A percentile compares a stretch with the other conserved stretches of the same genome.
phyloP scores from a whole-genome alignment of 2,797 vertebrate species.

The Parotocinclus haroldoi region DNA sequence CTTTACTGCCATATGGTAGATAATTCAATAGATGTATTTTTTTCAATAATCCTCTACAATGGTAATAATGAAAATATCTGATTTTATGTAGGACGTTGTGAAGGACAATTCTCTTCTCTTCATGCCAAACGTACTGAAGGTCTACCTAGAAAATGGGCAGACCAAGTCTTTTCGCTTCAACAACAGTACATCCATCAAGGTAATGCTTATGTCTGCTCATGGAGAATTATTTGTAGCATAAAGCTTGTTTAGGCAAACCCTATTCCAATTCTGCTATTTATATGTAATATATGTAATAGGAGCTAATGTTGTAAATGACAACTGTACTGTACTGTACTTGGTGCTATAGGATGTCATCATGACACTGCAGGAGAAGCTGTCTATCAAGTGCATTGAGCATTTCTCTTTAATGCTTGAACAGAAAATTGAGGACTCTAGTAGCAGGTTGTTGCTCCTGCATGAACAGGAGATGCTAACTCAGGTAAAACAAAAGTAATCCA shows the following conservation, averaged over 20 bases:
- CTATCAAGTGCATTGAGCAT: conserved; percentile 97
- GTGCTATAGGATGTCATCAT: conserved; percentile 88
- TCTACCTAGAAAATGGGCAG: conserved; percentile 98
- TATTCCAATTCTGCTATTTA: not conserved
- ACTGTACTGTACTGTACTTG: conserved; percentile 3
- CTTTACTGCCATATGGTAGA: too few species aligned
- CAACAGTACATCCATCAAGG: conserved; percentile 97
- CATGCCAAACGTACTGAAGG: conserved; percentile 99
- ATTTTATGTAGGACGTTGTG: conserved; percentile 68
- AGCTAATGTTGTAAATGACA: not conserved
- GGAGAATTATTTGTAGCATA: not conserved
- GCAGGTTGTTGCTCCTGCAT: conserved; percentile 90
- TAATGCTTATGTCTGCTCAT: conserved; percentile 46
- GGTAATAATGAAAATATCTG: not conserved
- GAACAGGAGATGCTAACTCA: conserved; percentile 90
- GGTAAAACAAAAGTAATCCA: not conserved
- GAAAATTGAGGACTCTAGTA: conserved; percentile 83
- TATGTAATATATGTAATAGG: not conserved
- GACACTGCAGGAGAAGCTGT: conserved; percentile 98
- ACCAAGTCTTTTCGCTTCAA: conserved; percentile 99
- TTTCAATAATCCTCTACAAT: not conserved
- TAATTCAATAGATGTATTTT: not conserved
- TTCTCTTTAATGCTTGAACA: conserved; percentile 98
- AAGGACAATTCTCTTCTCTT: conserved; percentile 94
- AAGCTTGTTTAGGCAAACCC: not conserved